phyloP scores from a whole-genome alignment of 1,140 invertebrate genomes.

The Aricia agestis region DNA sequence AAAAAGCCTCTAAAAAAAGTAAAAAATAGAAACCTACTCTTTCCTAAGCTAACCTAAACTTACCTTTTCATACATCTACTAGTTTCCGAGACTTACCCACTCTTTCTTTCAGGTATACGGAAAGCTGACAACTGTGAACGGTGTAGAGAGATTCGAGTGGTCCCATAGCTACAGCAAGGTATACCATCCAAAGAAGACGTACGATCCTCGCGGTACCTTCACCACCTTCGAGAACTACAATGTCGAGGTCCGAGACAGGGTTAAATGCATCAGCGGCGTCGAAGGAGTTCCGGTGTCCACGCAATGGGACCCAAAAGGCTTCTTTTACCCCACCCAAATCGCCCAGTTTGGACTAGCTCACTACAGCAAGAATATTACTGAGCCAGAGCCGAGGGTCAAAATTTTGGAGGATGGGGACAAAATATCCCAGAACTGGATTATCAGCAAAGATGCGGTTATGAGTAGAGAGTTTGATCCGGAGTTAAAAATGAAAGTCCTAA shows the following conservation, averaged over 20 bases:
- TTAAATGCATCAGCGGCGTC: conserved; percentile 95
- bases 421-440: conserved; percentile 80
- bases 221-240: conserved; percentile 99
- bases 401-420: conserved; percentile 86
- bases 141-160: conserved; percentile 91
- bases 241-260: conserved; percentile 94
- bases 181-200: conserved; percentile 90
- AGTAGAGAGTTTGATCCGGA: conserved; percentile 78
- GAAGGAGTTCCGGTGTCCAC: conserved; percentile 96
- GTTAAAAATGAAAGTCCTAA: conserved; percentile 78
- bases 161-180: conserved; percentile 96
- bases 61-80: background rate
- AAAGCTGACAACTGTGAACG: conserved; percentile 83
- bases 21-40: no score
- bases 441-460: conserved; percentile 80
- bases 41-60: no score
- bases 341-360: conserved; percentile 98
- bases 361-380: conserved; percentile 95
- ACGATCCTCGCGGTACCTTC: conserved; percentile 92
- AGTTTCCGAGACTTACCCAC: background rate
- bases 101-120: conserved; percentile 80
- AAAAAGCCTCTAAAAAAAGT: no score
- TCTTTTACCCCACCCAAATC: conserved; percentile 99
- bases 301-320: conserved; percentile 95
- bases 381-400: conserved; percentile 83